Conservation (phyloP, 2,888 invertebrate species). For the Catocala nupta region DNA sequence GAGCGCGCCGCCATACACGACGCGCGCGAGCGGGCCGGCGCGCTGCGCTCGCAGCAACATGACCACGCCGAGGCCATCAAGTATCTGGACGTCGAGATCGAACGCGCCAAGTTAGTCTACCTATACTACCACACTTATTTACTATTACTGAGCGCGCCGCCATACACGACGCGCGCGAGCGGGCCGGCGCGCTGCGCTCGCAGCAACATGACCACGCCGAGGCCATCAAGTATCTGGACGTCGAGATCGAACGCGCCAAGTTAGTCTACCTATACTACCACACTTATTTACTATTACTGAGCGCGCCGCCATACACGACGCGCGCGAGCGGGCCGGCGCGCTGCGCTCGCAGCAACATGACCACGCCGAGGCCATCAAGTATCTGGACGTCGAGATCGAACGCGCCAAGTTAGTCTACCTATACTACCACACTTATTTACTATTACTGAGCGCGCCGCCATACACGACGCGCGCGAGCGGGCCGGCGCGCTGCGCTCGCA, state of each 20-base stretch:
- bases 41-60: conserved; percentile 1
- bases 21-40: conserved; percentile 5
- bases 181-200: conserved; percentile 16
- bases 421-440: neutral
- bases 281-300: conserved; percentile 1
- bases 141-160: conserved; percentile 10
- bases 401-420: conserved; percentile 54
- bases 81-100: conserved; percentile 58
- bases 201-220: conserved; percentile 24
- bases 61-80: conserved; percentile 32
- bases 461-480: neutral
- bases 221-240: conserved; percentile 45
- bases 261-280: conserved; percentile 34
- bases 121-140: neutral
- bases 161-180: conserved; percentile 1
- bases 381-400: conserved; percentile 60
- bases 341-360: conserved; percentile 19
- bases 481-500: conserved; percentile 17
- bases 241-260: conserved; percentile 61
- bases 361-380: conserved; percentile 24
- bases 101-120: conserved; percentile 56
- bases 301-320: conserved; percentile 9
- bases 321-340: conserved; percentile 3
- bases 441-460: conserved; percentile 12
- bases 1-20: conserved; percentile 11